phyloP scores from a whole-genome alignment of 2,797 vertebrate genomes.

The Pitangus sulphuratus region DNA sequence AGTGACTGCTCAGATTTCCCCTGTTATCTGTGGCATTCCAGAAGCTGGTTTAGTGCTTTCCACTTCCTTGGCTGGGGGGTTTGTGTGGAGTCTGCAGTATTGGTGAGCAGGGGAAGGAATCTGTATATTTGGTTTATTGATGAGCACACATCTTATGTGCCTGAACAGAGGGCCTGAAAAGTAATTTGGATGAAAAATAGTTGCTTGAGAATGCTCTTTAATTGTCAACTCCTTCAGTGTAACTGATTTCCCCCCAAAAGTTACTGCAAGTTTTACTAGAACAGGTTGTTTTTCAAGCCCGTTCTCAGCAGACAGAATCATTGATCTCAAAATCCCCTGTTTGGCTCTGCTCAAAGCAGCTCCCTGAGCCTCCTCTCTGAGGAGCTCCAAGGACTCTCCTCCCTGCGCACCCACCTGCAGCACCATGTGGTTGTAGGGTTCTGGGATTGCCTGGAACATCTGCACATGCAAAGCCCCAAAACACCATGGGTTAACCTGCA shows the following conservation, averaged over 20 bases:
- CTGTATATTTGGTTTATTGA: neutral
- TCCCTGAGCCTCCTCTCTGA: neutral
- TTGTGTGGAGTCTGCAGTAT: neutral
- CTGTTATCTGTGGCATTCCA: neutral
- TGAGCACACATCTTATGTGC: neutral
- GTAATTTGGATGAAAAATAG: slow-evolving; percentile 24
- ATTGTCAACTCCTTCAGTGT: neutral
- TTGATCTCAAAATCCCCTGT: neutral
- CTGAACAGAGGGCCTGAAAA: neutral
- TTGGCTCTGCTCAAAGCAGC: neutral
- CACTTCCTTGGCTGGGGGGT: neutral
- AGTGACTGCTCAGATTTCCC: neutral
- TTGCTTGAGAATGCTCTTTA: neutral
- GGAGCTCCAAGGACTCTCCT: neutral
- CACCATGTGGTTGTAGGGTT: fast-evolving
- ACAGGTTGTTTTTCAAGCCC: neutral
- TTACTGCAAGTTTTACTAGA: neutral
- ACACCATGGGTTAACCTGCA: too few relatives aligned
- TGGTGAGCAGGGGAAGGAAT: neutral
- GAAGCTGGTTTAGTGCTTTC: neutral
- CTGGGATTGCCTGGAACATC: neutral
- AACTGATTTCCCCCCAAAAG: neutral
- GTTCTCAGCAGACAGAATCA: fast-evolving
- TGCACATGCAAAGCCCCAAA: neutral
- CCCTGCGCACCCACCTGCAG: neutral